Conservation (phyloP, 2,113 vertebrate genomes). For the Cryptotis parvus region DNA sequence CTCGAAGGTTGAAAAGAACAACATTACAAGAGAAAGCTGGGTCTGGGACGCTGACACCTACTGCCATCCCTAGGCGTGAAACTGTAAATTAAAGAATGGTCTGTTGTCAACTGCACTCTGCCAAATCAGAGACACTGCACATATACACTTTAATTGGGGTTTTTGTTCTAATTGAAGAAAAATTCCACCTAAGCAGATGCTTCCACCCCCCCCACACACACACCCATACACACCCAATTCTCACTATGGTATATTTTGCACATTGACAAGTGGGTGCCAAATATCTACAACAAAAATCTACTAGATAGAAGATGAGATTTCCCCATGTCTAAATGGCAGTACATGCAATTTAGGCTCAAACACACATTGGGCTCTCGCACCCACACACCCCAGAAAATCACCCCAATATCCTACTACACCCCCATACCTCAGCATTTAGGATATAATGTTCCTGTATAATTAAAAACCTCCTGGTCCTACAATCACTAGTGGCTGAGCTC, state of each 20-base stretch:
- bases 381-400: conserved; percentile 57
- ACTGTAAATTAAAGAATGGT: conserved; percentile 81
- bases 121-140: conserved; percentile 70
- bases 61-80: conserved; percentile 83
- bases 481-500: not conserved
- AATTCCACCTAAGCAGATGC: conserved; percentile 77
- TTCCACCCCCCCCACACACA: not conserved
- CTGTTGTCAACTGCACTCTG: conserved; percentile 67
- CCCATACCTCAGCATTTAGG: conserved; percentile 67
- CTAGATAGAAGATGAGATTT: conserved; percentile 71
- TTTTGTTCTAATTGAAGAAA: conserved; percentile 74
- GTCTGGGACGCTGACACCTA: conserved; percentile 72
- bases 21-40: not conserved
- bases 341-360: conserved; percentile 78
- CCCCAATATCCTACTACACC: not conserved
- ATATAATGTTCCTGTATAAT: conserved; percentile 65
- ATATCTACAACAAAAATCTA: conserved; percentile 74
- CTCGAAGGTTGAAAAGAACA: conserved; percentile 69
- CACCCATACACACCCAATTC: not conserved
- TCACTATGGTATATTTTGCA: conserved; percentile 71
- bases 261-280: conserved; percentile 76
- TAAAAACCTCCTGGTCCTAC: conserved; percentile 40
- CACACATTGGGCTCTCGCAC: conserved; percentile 75
- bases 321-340: conserved; percentile 69
- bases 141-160: conserved; percentile 75